Percentiles rank a stretch among this genome's conserved stretches.
phyloP scores from a whole-genome alignment of 2,113 vertebrate genomes.

The Mustela lutreola region DNA sequence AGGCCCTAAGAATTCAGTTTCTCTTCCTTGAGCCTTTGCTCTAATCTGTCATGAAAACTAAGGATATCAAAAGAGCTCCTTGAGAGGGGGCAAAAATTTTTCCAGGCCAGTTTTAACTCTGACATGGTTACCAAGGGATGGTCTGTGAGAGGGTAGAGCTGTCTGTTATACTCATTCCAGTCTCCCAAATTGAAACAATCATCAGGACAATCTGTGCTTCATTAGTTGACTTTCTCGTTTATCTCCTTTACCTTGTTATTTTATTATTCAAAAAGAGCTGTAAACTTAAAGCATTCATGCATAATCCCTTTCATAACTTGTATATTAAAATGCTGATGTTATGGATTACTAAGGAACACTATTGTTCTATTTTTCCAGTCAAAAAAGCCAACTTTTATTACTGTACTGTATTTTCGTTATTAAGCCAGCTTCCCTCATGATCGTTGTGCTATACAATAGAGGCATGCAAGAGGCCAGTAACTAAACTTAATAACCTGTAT shows the following conservation, averaged over 20 bases:
- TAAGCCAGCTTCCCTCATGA: background rate
- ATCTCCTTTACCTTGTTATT: background rate
- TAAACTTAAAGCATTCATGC: background rate
- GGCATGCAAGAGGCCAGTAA: background rate
- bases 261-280: slow-evolving; percentile 8
- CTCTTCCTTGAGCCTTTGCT: background rate
- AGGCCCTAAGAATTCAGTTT: background rate
- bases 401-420: background rate
- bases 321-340: background rate
- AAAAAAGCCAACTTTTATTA: background rate
- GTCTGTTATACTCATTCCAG: background rate
- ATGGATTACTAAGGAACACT: background rate
- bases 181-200: background rate
- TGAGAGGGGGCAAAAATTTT: background rate
- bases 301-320: background rate
- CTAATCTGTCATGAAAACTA: background rate
- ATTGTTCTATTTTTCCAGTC: background rate
- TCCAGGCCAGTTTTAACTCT: background rate
- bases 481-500: background rate
- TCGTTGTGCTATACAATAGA: background rate
- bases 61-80: background rate
- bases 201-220: background rate
- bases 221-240: background rate
- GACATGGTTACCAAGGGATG: background rate
- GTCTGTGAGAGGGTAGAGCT: background rate